Percentiles rank a stretch among this genome's conserved stretches.
These are phyloP conservation scores for Leucoraja ocellata DNA, from an alignment of 2,797 vertebrate genomes.

Conservation along the genomic window DNA sequence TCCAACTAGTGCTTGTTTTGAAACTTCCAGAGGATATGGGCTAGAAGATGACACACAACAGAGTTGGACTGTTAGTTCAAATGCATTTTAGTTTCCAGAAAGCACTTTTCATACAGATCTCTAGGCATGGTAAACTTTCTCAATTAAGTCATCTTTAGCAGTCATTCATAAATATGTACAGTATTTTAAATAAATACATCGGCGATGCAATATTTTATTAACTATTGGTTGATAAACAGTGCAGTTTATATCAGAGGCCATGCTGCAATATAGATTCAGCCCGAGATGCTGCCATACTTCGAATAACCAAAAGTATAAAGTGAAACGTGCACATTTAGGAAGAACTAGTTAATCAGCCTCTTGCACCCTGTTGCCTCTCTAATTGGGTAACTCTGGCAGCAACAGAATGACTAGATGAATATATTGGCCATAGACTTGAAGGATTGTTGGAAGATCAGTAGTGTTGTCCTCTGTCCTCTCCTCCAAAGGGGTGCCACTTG, in stretches of 20 bases:
- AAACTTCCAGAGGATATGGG: neutral
- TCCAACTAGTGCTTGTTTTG: neutral
- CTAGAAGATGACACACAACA: neutral
- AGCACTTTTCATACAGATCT: neutral
- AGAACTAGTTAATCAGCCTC: slow-evolving; percentile 20
- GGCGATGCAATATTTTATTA: neutral
- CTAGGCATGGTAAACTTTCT: neutral
- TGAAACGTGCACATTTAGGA: slow-evolving; percentile 12
- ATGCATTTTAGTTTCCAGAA: neutral
- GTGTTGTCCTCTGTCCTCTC: slow-evolving; percentile 34
- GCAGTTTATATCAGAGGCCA: slow-evolving; percentile 23
- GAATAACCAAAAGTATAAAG: slow-evolving; percentile 4
- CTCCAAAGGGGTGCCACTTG: slow-evolving; percentile 32
- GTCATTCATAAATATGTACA: neutral
- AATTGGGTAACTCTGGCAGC: slow-evolving; percentile 3
- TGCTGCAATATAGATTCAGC: neutral
- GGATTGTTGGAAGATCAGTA: slow-evolving; percentile 31
- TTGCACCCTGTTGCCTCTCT: neutral
- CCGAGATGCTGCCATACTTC: neutral
- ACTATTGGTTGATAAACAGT: neutral
- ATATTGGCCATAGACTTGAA: slow-evolving; percentile 24
- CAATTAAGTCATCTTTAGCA: neutral
- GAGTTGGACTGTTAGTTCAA: neutral
- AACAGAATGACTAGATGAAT: slow-evolving; percentile 24
- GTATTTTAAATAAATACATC: slow-evolving; percentile 26